A percentile compares a stretch with the other conserved stretches of the same genome.
phyloP scores from a whole-genome alignment of 2,797 vertebrate genomes.

The Hirundo rustica region DNA sequence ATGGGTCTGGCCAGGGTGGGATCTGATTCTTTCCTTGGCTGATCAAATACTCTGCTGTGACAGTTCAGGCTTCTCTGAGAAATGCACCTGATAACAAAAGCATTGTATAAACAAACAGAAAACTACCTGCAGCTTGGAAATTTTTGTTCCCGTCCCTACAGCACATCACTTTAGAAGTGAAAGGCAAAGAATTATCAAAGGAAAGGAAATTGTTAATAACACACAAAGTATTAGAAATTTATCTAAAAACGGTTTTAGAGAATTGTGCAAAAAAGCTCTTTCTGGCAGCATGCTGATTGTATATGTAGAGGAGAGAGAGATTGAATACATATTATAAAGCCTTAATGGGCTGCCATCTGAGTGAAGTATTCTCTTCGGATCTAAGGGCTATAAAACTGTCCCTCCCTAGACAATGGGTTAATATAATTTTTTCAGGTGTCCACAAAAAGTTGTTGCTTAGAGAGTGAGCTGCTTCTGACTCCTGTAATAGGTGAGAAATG shows the following conservation, averaged over 20 bases:
- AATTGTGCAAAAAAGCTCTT: neutral
- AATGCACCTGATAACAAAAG: neutral
- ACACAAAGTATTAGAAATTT: neutral
- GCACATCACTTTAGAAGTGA: neutral
- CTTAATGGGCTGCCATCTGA: neutral
- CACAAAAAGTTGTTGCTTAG: neutral
- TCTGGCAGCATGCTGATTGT: neutral
- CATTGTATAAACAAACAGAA: neutral
- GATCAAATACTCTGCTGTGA: neutral
- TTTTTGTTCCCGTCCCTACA: neutral
- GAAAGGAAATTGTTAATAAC: neutral
- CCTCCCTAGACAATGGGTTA: neutral
- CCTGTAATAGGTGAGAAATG: neutral
- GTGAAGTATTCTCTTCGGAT: neutral
- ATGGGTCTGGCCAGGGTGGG: neutral
- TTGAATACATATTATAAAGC: neutral
- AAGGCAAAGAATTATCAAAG: neutral
- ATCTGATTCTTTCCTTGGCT: neutral
- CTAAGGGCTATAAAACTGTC: neutral
- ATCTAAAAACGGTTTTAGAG: neutral
- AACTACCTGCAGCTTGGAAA: neutral
- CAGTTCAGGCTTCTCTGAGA: neutral
- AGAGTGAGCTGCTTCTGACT: neutral
- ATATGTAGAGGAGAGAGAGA: neutral
- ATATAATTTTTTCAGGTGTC: neutral